phyloP scores from a whole-genome alignment of 2,113 vertebrate genomes.

The Lucifuga dentata region DNA sequence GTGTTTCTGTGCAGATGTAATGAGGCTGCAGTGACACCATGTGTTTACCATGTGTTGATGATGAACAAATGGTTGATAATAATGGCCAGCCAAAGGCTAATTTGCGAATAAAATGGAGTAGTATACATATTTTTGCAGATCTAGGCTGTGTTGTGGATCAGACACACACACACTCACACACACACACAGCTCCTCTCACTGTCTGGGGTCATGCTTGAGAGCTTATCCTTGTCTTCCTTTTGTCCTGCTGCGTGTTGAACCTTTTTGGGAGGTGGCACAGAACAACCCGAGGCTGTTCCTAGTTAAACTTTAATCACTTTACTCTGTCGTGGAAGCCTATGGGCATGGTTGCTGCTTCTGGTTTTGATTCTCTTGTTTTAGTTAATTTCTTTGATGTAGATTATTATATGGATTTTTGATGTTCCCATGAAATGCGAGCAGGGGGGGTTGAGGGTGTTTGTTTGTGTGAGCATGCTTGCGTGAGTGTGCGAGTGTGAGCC shows the following conservation, averaged over 20 bases:
- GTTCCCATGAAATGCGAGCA: constrained; percentile 18
- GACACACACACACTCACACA: neutral
- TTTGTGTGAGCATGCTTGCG: neutral
- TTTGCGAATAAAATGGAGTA: constrained; percentile 2
- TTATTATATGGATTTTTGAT: constrained; percentile 56
- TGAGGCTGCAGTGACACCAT: constrained; percentile 8
- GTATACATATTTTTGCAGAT: neutral
- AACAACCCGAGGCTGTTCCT: constrained; percentile 49
- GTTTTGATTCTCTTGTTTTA: constrained; percentile 61
- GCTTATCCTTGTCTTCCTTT: neutral
- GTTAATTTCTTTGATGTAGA: constrained; percentile 51
- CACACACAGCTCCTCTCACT: neutral
- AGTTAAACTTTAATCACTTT: constrained; percentile 70
- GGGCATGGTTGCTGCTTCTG: constrained; percentile 51
- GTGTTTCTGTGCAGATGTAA: constrained; percentile 1
- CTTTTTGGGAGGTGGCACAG: constrained; percentile 50
- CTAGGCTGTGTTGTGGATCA: neutral
- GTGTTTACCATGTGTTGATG: constrained; percentile 32
- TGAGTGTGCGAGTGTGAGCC: constrained; percentile 9
- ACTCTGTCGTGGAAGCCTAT: constrained; percentile 1
- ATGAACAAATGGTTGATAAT: constrained; percentile 47
- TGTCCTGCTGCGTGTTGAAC: constrained; percentile 33
- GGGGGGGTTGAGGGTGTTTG: neutral
- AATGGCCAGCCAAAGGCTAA: neutral
- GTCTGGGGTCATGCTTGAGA: neutral